Percentiles rank a stretch among this genome's conserved stretches.
Conservation (phyloP, 2,888 invertebrate species). For the Polymixis lichenea region DNA sequence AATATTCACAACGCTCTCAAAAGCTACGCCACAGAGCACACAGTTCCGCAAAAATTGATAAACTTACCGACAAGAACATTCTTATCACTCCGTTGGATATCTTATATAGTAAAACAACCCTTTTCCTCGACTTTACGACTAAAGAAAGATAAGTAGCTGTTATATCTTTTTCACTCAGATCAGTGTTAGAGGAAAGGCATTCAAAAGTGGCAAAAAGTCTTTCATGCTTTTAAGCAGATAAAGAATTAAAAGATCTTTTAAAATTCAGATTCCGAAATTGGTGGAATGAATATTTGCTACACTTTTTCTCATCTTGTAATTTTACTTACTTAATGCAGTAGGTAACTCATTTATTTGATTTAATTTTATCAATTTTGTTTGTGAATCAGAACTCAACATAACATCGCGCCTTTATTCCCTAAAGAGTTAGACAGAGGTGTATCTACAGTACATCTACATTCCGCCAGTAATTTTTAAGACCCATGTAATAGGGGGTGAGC, state of each 20-base stretch:
- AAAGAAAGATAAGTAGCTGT: conserved; percentile 35
- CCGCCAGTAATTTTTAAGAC: not conserved
- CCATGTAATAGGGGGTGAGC: not conserved
- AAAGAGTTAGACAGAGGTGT: not conserved
- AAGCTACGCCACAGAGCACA: conserved; percentile 8
- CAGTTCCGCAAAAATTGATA: conserved; percentile 20
- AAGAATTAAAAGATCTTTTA: not conserved
- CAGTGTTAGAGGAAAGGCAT: conserved; percentile 22
- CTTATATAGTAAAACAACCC: conserved; percentile 39
- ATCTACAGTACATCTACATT: not conserved
- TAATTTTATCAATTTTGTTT: not conserved
- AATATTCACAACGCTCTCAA: conserved; percentile 2
- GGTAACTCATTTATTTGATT: not conserved
- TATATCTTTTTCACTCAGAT: conserved; percentile 31
- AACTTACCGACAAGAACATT: conserved; percentile 31
- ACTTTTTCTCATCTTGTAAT: not conserved
- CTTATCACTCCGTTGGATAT: conserved; percentile 36
- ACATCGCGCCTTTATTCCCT: not conserved
- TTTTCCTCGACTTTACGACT: conserved; percentile 39
- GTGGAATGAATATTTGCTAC: not conserved
- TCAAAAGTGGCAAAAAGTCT: conserved; percentile 6
- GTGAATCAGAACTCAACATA: not conserved
- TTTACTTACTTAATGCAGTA: not conserved
- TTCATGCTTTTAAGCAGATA: not conserved
- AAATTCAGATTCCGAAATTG: not conserved